Evolutionary conservation across 2,888 invertebrate species (phyloP), one percentile per base, ranked within the genome.

Genomic region (Brenthis hecate): DNA sequence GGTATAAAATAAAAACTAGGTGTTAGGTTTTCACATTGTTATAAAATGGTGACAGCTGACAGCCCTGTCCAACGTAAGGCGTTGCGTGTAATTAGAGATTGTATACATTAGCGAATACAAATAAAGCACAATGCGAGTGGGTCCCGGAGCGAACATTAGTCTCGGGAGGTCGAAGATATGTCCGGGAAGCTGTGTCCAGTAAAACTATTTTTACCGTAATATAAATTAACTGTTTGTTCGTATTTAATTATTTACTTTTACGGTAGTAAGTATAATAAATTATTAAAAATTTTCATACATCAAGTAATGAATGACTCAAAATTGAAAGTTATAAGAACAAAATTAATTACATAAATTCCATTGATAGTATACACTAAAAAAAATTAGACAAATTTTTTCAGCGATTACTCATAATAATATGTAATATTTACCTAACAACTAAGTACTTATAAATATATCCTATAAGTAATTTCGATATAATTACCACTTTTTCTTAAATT

Each of bases 71-170:
- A 77, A 74, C 74, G 76, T 74, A 82, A 88, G 86, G 89, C 89
- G 88, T 90, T 91, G 89, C 91, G 87, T 92, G 92, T 92, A 92
- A 92, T 92, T 92, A 92, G 89, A 90, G 91, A 90, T 88, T 91
- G 92, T 91, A 91, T 91, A 92, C 91, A 92, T 92, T 92, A 90
- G 86, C 86, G 74, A 91, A 85, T 88, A 90, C 91, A 92, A 92
- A 92, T 91, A 92, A 92, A 92, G 85, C 85, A 92, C 91, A 91
- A 91, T 91, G 81, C 85, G 81, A 86, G 87, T 83, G 82, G 81
- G 77, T 76, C 83, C 85, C 79, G 85, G 86, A 80, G 86, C 81
- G 83, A 83, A 90, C 90, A 89, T 91, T 88, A 90, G 91, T 91
- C 89, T 88, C 80, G 79, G 81, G 84, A 84, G 89, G 90, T 90